Evolutionary conservation across 1,140 invertebrate species (phyloP), one percentile per base, ranked within the genome.

Genomic region (Drosophila guanche): DNA sequence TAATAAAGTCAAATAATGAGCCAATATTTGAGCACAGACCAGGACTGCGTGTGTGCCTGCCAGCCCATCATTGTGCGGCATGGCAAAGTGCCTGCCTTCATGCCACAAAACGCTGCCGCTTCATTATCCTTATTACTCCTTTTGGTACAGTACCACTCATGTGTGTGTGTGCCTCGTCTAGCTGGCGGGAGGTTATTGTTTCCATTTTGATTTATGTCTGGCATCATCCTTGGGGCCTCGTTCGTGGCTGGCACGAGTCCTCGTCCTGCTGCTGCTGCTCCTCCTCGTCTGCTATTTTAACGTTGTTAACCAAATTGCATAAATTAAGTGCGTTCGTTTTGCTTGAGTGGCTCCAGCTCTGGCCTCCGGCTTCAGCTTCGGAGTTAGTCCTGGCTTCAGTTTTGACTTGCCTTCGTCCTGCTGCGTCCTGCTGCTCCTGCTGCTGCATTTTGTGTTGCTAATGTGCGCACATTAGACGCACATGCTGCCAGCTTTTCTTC

Each of bases 221-320:
- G 60, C 60, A 75, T 74, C 71, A 75, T 74, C 71, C 60, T 56
- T 75, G 69, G 69, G 52, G 58, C 70, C 52, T 63, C 67, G 16
- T 20, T 62, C 52, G 54, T 73, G 70, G 70, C 62, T 56, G 3
- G 29, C 10, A 3, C 29, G 29, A 8, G 8, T 1, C 0, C 29
- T 10, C 29, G 6, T 33, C 29, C 8, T 4, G 8, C 16, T 20
- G 16, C 16, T 20, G 16, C 16, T 20, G 16, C 16, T 20, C 16
- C 0, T 25, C 48, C 71, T 76, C 43, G 74, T 78, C 83, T 88
- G 83, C 83, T 88, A 88, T 88, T 88, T 88, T 88, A 88, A 88
- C 83, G 83, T 88, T 88, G 83, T 88, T 88, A 88, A 88, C 83
- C 78, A 88, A 88, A 88, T 88, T 88, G 83, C 83, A 88, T 88